Base-by-base conservation (phyloP, 1,140 invertebrate genomes). In the Sycophaga agraensis region DNA sequence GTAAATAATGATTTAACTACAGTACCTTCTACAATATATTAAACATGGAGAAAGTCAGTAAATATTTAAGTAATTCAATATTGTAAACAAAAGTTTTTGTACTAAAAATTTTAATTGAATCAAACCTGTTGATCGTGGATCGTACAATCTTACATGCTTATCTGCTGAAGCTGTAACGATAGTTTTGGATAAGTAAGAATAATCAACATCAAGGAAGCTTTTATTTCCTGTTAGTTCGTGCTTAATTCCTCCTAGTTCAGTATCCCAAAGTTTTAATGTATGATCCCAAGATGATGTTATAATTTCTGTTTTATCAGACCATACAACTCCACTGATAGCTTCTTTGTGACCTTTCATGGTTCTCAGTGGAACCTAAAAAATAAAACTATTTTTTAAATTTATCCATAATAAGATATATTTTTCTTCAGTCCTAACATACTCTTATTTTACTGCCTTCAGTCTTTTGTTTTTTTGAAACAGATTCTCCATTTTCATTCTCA, bases 271-370 rank as follows among this genome's bases (percentile, higher is more conserved):
- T 76, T 92, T 90, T 9, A 99, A 81, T 0, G 95, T 94, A 71
- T 99, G 96, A 83, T 99, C 97, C 95, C 96, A 97, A 0, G 92
- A 91, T 2, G 91, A 91, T 0, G 94, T 94, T 12, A 92, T 84
- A 2, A 98, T 73, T 58, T 88, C 88, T 39, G 86, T 81, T 51
- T 82, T 82, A 62, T 90, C 88, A 59, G 91, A 85, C 95, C 96
- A 99, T 42, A 87, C 82, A 0, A 94, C 84, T 0, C 88, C 87
- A 7, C 92, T 93, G 7, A 99, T 86, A 17, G 89, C 90, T 79
- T 99, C 96, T 65, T 89, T 88, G 74, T 99, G 97, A 0, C 96
- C 95, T 77, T 91, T 89, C 59, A 99, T 79, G 12, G 96, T 98
- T 70, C 92, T 83, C 62, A 91, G 76, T 2, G 96, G 94, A 40